Evolutionary conservation across 2,113 vertebrate species (phyloP), one percentile per base, ranked within the genome.

Genomic region (Gobio gobio): DNA sequence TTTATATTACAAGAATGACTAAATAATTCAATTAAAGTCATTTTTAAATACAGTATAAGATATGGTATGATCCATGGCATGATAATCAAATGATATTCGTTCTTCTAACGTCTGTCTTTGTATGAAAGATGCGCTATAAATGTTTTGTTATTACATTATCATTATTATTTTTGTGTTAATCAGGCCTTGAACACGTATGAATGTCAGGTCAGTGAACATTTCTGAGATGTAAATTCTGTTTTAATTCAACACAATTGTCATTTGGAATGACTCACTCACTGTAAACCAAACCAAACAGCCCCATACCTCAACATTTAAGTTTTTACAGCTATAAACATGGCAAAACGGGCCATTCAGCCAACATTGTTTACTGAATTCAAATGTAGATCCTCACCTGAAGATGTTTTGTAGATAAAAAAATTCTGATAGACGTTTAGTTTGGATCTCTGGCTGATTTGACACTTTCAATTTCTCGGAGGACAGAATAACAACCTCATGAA

Each of bases 381-480:
- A 16, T 58, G 26, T 10, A 51, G 14, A 58, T 70, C 20, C 47
- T 24, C 47, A 83, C 81, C 66, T 82, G 29, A 54, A 70, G 10
- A 54, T 54, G 20, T 68, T 63, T 64, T n/a, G 24, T 51, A n/a
- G 18, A 40, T 40, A 24, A 12, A 72, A 20, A 10, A 22, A 18
- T 40, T 72, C n/a, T 18, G 2, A 56, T 51, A 12, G 1, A 7
- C 26, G 49, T 83, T 58, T 18, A 36, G 29, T 70, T 83, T 54
- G 14, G 51, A 73, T 83, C 22, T 83, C 49, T 5, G 49, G n/a
- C 33, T 73, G 64, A 45, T 83, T 58, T 83, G 81, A 83, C 81
- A 83, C 64, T 83, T 83, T 36, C 81, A 83, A 36, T 83, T 58
- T 83, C 20, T 72, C 49, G 26, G 24, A 83, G 81, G 81, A 73